phyloP scores from a whole-genome alignment of 2,888 invertebrate species.

The Erebia epiphron region DNA sequence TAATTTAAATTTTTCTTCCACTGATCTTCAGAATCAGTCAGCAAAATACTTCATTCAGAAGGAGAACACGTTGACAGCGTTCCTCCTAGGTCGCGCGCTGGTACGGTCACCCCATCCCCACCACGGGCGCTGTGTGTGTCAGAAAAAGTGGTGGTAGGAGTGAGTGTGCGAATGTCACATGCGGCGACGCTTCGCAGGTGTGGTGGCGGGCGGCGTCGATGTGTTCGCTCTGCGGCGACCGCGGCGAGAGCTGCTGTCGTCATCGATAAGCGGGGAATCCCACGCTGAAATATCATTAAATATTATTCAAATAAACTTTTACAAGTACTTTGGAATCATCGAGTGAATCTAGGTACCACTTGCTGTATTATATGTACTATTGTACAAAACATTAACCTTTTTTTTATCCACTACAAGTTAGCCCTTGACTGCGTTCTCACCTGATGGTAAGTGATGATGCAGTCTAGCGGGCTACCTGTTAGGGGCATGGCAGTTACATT shows the following conservation, averaged over 20 bases:
- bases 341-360: no score
- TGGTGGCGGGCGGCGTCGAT: slow-evolving; percentile 68
- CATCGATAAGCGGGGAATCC: slow-evolving; percentile 67
- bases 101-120: slow-evolving; percentile 23
- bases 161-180: slow-evolving; percentile 64
- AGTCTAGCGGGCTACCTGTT: no score
- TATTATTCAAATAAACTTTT: no score
- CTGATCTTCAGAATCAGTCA: slow-evolving; percentile 15
- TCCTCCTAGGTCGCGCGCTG: slow-evolving; percentile 41
- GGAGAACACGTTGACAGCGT: slow-evolving; percentile 46
- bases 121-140: slow-evolving; percentile 50
- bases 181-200: slow-evolving; percentile 68
- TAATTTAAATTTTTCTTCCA: not conserved
- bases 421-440: no score
- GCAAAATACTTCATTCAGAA: slow-evolving; percentile 16
- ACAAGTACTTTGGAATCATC: no score
- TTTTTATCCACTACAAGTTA: no score
- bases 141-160: slow-evolving; percentile 68
- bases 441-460: no score
- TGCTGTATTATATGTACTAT: no score
- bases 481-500: no score
- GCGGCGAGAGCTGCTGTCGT: slow-evolving; percentile 63
- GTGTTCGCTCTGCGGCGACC: slow-evolving; percentile 69
- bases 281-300: slow-evolving; percentile 57
- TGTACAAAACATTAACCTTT: no score